phyloP scores from a whole-genome alignment of 2,888 invertebrate genomes.

The Melolontha melolontha region DNA sequence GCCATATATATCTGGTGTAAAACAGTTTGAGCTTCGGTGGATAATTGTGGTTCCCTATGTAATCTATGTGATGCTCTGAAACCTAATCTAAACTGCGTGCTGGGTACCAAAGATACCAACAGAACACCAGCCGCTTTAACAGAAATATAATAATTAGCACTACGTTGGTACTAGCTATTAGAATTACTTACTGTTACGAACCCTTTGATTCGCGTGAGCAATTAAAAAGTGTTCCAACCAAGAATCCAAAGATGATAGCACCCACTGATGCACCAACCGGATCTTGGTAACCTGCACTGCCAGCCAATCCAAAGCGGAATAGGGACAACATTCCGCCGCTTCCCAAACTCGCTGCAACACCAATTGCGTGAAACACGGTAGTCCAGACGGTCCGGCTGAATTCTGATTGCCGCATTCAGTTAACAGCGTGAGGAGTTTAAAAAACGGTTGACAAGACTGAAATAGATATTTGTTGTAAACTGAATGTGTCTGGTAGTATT shows the following conservation, averaged over 20 bases:
- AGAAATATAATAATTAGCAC: constrained; percentile 33
- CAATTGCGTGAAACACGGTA: constrained; percentile 92
- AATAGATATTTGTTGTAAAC: constrained; percentile 51
- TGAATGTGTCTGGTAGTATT: neutral
- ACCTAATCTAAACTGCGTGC: constrained; percentile 89
- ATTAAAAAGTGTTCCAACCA: constrained; percentile 93
- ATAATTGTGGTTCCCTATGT: constrained; percentile 66
- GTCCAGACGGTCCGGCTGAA: constrained; percentile 72
- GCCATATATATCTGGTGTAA: constrained; percentile 79
- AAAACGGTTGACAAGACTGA: constrained; percentile 89
- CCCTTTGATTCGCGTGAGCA: constrained; percentile 86
- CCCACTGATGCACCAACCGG: constrained; percentile 91
- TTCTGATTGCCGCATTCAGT: constrained; percentile 75
- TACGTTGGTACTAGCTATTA: constrained; percentile 11
- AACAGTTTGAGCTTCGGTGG: constrained; percentile 69
- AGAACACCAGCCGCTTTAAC: constrained; percentile 85
- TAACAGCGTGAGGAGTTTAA: constrained; percentile 88
- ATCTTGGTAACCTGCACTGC: constrained; percentile 87
- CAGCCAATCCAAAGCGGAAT: constrained; percentile 93
- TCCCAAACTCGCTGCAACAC: constrained; percentile 91
- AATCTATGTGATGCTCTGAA: constrained; percentile 76
- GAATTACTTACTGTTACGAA: constrained; percentile 76
- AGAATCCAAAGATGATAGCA: constrained; percentile 89
- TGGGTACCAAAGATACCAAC: constrained; percentile 90
- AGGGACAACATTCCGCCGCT: constrained; percentile 89